These are phyloP conservation scores for Caenorhabditis panamensis DNA, from an alignment of 2,888 invertebrate genomes.

Conservation along the genomic window DNA sequence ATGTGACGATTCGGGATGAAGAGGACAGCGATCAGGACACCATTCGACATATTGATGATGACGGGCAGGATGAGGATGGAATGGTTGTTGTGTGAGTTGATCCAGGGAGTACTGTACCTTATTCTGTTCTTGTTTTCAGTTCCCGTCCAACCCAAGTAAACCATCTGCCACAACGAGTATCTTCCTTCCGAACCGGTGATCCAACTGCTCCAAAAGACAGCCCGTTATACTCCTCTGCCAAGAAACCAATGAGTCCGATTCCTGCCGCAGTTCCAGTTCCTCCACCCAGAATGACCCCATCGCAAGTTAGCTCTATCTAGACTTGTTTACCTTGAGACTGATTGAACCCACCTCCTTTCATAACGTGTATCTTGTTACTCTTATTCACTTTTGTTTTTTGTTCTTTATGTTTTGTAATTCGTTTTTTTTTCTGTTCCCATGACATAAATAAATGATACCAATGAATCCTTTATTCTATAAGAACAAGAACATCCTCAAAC, in stretches of 20 bases:
- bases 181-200: slow-evolving; percentile 53
- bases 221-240: slow-evolving; percentile 51
- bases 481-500: no score
- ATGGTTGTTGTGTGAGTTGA: slow-evolving; percentile 59
- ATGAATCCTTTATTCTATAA: no score
- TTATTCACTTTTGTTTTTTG: neutral
- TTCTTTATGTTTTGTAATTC: slow-evolving; percentile 11
- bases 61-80: slow-evolving; percentile 42
- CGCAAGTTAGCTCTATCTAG: slow-evolving; percentile 18
- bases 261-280: slow-evolving; percentile 38
- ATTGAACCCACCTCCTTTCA: slow-evolving; percentile 20
- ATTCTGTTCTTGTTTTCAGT: neutral
- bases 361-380: slow-evolving; percentile 18
- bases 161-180: slow-evolving; percentile 52
- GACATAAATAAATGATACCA: no score
- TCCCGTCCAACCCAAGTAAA: slow-evolving; percentile 45
- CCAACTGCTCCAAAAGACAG: slow-evolving; percentile 55
- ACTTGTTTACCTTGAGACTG: neutral
- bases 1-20: slow-evolving; percentile 17
- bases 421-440: slow-evolving; percentile 6
- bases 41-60: slow-evolving; percentile 62
- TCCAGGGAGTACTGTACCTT: neutral
- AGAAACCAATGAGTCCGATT: slow-evolving; percentile 11
- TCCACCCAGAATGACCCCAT: slow-evolving; percentile 43
- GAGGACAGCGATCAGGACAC: slow-evolving; percentile 55